phyloP scores from a whole-genome alignment of 2,797 vertebrate genomes.

The Chaetodon trifasciatus region DNA sequence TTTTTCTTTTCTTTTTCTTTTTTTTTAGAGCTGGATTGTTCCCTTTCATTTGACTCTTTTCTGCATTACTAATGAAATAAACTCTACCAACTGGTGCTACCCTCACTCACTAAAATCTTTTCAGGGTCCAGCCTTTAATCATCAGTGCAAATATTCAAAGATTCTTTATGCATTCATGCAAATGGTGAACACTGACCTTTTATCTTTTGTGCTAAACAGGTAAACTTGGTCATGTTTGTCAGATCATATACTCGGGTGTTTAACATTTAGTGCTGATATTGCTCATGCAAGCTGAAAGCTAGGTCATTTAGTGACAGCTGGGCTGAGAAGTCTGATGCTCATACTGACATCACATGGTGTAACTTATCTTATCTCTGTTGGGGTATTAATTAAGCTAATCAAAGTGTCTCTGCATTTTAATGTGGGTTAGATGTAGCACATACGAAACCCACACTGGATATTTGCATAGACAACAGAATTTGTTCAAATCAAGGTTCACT shows the following conservation, averaged over 20 bases:
- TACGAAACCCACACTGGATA: not conserved
- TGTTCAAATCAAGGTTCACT: not conserved
- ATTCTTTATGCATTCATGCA: not conserved
- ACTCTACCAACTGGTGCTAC: not conserved
- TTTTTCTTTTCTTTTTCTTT: not conserved
- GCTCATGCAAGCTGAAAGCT: not conserved
- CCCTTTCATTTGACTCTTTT: constrained; percentile 9
- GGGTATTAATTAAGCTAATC: not conserved
- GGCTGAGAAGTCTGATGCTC: not conserved
- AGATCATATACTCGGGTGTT: not conserved
- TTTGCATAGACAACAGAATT: not conserved
- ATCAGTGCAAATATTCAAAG: constrained; percentile 6
- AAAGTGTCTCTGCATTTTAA: not conserved
- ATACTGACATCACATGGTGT: not conserved
- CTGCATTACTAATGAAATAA: constrained; percentile 14
- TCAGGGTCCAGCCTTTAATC: constrained; percentile 12
- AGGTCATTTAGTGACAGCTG: not conserved
- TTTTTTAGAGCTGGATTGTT: not conserved
- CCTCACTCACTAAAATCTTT: constrained; percentile 4
- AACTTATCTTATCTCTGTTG: not conserved
- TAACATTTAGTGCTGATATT: not conserved
- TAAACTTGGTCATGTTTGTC: not conserved
- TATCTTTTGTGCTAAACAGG: not conserved
- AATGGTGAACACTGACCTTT: not conserved
- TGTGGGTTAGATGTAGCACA: not conserved